These are phyloP conservation scores for Daktulosphaira vitifoliae DNA, from an alignment of 1,140 invertebrate species.

Conservation along the genomic window DNA sequence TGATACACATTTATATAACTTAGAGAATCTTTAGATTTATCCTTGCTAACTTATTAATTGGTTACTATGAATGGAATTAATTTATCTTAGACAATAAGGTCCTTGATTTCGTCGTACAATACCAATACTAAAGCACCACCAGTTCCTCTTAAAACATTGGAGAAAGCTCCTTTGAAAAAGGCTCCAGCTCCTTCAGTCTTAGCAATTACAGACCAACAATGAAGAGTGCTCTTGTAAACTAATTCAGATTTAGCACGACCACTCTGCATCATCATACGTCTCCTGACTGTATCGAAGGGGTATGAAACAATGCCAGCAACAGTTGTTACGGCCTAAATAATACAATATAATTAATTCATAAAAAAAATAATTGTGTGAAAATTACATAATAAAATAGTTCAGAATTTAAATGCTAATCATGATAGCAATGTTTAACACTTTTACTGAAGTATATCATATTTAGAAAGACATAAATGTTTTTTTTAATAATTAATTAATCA, in stretches of 20 bases:
- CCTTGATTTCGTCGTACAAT: constrained; percentile 69
- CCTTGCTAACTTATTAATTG: constrained; percentile 13
- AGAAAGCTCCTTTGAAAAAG: constrained; percentile 77
- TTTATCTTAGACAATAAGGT: constrained; percentile 45
- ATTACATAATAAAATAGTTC: neutral
- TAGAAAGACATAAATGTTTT: too few species aligned
- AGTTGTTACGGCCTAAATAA: constrained; percentile 57
- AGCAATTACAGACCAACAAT: constrained; percentile 63
- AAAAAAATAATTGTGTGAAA: neutral
- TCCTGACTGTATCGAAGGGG: constrained; percentile 81
- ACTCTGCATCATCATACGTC: constrained; percentile 87
- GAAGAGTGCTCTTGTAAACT: constrained; percentile 62
- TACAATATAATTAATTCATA: neutral
- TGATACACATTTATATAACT: neutral
- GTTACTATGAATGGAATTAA: constrained; percentile 17
- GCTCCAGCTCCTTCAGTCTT: constrained; percentile 56
- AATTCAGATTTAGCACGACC: constrained; percentile 57
- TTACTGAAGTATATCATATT: too few species aligned
- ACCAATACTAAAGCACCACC: constrained; percentile 70
- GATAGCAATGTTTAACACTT: too few species aligned
- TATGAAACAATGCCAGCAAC: constrained; percentile 75
- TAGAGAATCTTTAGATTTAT: constrained; percentile 2
- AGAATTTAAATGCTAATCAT: too few species aligned
- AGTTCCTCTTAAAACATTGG: constrained; percentile 68
- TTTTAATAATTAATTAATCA: too few species aligned